Evolutionary conservation across 2,888 invertebrate species (phyloP).

Genomic region (Drosophila mayaguana): DNA sequence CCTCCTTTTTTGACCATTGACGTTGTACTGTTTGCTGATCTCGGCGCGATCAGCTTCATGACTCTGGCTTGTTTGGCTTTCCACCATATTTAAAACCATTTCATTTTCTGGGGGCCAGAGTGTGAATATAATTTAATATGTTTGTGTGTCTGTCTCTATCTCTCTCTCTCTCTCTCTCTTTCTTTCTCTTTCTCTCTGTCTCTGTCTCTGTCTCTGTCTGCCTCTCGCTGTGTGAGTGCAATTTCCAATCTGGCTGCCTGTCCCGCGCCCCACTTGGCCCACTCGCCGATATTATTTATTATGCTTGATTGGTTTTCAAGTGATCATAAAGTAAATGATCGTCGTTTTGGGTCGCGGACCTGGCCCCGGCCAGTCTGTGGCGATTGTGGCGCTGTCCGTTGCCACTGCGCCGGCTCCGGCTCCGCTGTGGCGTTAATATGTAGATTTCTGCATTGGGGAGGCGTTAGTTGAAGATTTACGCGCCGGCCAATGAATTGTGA

Average conservation of each 20-base stretch:
- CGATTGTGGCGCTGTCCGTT: conserved; percentile 72
- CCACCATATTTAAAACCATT: conserved; percentile 74
- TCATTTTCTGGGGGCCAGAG: conserved; percentile 84
- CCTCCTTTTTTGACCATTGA: conserved; percentile 48
- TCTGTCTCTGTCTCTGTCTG: conserved; percentile 82
- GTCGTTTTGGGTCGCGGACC: conserved; percentile 57
- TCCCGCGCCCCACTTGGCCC: conserved; percentile 23
- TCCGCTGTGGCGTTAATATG: conserved; percentile 72
- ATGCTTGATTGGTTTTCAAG: conserved; percentile 85
- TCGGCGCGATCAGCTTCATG: conserved; percentile 61
- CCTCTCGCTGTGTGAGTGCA: conserved; percentile 55
- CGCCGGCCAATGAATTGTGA: conserved; percentile 54
- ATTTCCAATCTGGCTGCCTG: conserved; percentile 83
- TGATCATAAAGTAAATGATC: conserved; percentile 84
- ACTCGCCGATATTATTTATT: conserved; percentile 83
- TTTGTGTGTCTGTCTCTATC: conserved; percentile 76
- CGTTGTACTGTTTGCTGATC: conserved; percentile 75
- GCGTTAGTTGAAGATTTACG: conserved; percentile 71
- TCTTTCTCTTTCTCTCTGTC: too few species aligned
- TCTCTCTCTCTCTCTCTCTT: conserved; percentile 83
- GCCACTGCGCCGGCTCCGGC: conserved; percentile 51
- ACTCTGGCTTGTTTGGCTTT: conserved; percentile 57
- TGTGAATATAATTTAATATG: conserved; percentile 85
- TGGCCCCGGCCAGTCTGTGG: conserved; percentile 56
- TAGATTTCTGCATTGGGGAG: conserved; percentile 71